phyloP scores from a whole-genome alignment of 2,888 invertebrate genomes.

The Apotomis turbidana region DNA sequence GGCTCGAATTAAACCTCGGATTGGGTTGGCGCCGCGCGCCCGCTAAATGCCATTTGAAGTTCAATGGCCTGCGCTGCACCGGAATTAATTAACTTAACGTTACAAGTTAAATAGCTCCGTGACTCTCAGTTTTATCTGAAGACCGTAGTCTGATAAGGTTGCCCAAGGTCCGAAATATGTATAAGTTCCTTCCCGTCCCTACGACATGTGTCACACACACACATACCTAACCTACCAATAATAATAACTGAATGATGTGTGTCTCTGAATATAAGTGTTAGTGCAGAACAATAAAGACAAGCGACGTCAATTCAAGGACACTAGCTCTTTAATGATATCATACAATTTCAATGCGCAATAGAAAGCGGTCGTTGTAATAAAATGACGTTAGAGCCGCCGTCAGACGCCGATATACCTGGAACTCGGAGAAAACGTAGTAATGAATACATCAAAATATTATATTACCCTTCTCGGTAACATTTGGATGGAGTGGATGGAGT shows the following conservation, averaged over 20 bases:
- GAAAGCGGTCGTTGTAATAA: conserved; percentile 24
- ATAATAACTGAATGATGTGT: background rate
- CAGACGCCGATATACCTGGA: too few species aligned
- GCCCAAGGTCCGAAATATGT: too few species aligned
- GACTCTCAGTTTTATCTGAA: too few species aligned
- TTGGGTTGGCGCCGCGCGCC: background rate
- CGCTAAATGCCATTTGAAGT: background rate
- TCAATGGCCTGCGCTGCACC: background rate
- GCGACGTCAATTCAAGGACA: conserved; percentile 20
- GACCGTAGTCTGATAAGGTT: too few species aligned
- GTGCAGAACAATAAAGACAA: conserved; percentile 17
- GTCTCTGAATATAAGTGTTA: background rate
- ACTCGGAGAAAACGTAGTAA: too few species aligned
- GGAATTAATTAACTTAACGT: too few species aligned
- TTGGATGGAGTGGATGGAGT: too few species aligned
- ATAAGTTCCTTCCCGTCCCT: too few species aligned
- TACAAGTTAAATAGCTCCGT: too few species aligned
- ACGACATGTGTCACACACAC: background rate
- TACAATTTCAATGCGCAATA: conserved; percentile 28
- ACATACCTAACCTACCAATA: background rate
- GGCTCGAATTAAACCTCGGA: background rate
- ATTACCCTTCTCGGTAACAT: too few species aligned
- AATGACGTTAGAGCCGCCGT: background rate
- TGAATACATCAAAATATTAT: too few species aligned
- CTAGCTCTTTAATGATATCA: conserved; percentile 27